Base-by-base conservation (phyloP, 2,888 invertebrate species). In the Acanthoscelides obtectus region DNA sequence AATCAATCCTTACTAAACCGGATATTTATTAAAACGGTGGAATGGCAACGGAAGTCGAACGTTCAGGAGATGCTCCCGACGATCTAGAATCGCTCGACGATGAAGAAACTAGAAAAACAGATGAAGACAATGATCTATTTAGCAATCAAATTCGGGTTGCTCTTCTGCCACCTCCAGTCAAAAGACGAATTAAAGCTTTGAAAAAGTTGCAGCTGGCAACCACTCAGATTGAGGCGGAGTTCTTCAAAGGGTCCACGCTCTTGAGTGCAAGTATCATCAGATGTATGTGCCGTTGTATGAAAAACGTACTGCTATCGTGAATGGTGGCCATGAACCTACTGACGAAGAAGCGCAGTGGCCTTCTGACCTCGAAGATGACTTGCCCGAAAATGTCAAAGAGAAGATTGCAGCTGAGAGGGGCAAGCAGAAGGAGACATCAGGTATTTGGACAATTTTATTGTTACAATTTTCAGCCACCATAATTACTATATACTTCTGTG, bases 271-370 rank as follows among this genome's bases (percentile, higher is more conserved):
- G 86, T 98, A 96, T 84, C 93, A 94, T 81, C 89, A 91, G 78
- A 86, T 92, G 77, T 96, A 94, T 85, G 89, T 90, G 72, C 92
- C 93, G 1, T 85, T 94, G 67, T 94, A 93, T 85, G 93, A 94
- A 79, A 93, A 95, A 87, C 88, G 92, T 71, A 87, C 88, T 73
- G 86, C 87, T 77, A 90, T 92, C 68, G 87, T 92, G 25, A 88
- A 88, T 77, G 97, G 95, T 0, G 86, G 83, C 2, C 90, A 94
- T 81, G 98, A 99, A 85, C 99, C 99, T 0, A 93, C 89, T 17
- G 95, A 96, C 71, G 94, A 93, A 2, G 97, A 98, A 83, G 93
- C 94, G 82, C 91, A 93, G 77, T 97, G 95, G 91, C 93, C 95
- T 19, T 94, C 95, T 82, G 93, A 94, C 75, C 92, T 93, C 73